Evolutionary conservation across 2,888 invertebrate genomes (phyloP).

Genomic region (Ectemnius lituratus): DNA sequence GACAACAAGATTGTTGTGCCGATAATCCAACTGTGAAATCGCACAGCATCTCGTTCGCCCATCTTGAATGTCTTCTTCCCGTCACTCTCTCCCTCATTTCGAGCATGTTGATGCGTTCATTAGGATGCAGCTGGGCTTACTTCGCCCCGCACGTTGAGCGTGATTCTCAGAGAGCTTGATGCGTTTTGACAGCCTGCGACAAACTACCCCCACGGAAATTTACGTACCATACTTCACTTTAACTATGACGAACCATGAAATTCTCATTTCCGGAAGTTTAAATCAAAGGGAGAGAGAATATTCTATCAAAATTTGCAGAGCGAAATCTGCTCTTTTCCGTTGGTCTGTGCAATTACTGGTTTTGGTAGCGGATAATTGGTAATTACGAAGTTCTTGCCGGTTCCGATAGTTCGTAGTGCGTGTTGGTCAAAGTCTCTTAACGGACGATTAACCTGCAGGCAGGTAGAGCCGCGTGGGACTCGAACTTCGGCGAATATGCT

Average conservation of each 20-base stretch:
- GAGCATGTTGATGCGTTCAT: no score
- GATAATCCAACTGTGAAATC: conserved; percentile 38
- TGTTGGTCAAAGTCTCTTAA: conserved; percentile 58
- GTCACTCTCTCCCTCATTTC: no score
- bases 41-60: conserved; percentile 1
- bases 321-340: conserved; percentile 42
- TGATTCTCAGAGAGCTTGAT: no score
- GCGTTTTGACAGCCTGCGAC: no score
- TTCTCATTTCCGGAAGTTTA: no score
- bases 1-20: conserved; percentile 31
- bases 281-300: no score
- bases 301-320: background rate
- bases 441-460: conserved; percentile 59
- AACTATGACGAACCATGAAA: no score
- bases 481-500: conserved; percentile 45
- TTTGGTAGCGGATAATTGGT: conserved; percentile 58
- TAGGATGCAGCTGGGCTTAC: no score
- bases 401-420: conserved; percentile 47
- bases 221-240: no score
- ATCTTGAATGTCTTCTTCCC: no score
- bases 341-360: conserved; percentile 48
- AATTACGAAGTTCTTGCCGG: conserved; percentile 58
- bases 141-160: no score
- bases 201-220: no score
- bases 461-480: conserved; percentile 40